A percentile compares a stretch with the other conserved stretches of the same genome.
Evolutionary conservation across 2,113 vertebrate species (phyloP).

Genomic region (Camelus dromedarius): DNA sequence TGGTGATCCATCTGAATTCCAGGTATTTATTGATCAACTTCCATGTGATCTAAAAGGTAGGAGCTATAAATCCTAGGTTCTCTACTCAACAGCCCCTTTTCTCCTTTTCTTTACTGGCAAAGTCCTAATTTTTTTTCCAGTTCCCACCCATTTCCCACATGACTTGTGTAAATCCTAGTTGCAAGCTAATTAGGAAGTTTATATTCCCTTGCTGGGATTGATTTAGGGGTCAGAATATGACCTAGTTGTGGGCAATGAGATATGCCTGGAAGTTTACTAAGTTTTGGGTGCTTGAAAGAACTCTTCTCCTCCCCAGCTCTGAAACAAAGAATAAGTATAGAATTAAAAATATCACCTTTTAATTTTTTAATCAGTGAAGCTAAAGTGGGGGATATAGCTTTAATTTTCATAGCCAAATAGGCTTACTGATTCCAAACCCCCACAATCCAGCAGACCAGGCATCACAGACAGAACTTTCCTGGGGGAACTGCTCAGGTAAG

Average conservation of each 20-base stretch:
- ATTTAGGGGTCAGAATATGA: background rate
- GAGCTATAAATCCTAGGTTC: background rate
- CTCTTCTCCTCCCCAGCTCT: background rate
- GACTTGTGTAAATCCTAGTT: background rate
- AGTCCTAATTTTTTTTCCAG: background rate
- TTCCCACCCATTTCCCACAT: background rate
- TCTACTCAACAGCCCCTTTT: background rate
- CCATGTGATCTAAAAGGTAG: background rate
- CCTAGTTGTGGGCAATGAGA: background rate
- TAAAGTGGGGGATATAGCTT: background rate
- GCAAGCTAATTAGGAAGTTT: background rate
- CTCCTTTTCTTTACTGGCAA: background rate
- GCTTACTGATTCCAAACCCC: background rate
- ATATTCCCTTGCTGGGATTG: background rate
- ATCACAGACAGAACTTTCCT: background rate
- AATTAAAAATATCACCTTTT: background rate
- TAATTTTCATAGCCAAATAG: background rate
- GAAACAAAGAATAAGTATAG: slow-evolving; percentile 13
- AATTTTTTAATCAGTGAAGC: background rate
- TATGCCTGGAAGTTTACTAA: background rate
- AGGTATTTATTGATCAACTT: background rate
- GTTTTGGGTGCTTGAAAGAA: background rate
- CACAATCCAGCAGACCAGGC: no score
- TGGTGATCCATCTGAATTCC: background rate
- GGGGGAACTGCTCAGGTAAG: background rate